Percentiles rank a stretch among this genome's conserved stretches.
Evolutionary conservation across 1,140 invertebrate species (phyloP).

Genomic region (Zaprionus inermis): DNA sequence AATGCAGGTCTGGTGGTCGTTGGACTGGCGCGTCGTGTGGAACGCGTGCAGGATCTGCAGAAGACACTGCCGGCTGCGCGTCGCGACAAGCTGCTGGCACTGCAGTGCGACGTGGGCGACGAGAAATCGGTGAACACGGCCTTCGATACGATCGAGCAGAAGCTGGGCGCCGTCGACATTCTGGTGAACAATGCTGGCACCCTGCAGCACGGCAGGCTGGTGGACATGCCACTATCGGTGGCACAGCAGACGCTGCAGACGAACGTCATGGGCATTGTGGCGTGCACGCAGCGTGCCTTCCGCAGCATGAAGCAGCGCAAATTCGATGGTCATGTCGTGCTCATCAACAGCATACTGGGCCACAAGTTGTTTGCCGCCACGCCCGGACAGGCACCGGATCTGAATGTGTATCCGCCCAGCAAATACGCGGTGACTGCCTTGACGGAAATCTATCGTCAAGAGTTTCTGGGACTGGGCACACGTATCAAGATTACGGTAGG

Average conservation of each 20-base stretch:
- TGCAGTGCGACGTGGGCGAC: not conserved
- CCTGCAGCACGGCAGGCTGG: conserved; percentile 5
- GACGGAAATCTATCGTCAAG: not conserved
- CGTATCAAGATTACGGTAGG: not conserved
- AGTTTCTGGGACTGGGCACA: not conserved
- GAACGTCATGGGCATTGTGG: not conserved
- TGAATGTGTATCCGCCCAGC: not conserved
- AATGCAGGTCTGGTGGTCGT: not conserved
- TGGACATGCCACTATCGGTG: not conserved
- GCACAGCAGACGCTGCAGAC: not conserved
- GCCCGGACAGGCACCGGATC: not conserved
- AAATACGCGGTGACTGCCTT: not conserved
- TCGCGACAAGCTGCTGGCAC: not conserved
- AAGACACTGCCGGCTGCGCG: not conserved
- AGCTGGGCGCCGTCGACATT: not conserved
- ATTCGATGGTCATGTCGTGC: not conserved
- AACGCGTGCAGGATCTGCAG: not conserved
- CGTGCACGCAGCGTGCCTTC: conserved; percentile 1
- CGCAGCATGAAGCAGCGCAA: conserved; percentile 5
- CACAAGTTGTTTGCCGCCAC: not conserved
- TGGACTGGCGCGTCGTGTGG: not conserved
- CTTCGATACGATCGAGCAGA: not conserved
- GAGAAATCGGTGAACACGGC: not conserved
- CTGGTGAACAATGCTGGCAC: not conserved
- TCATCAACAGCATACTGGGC: not conserved